phyloP scores from a whole-genome alignment of 1,140 invertebrate genomes.

The Drosophila rufa region DNA sequence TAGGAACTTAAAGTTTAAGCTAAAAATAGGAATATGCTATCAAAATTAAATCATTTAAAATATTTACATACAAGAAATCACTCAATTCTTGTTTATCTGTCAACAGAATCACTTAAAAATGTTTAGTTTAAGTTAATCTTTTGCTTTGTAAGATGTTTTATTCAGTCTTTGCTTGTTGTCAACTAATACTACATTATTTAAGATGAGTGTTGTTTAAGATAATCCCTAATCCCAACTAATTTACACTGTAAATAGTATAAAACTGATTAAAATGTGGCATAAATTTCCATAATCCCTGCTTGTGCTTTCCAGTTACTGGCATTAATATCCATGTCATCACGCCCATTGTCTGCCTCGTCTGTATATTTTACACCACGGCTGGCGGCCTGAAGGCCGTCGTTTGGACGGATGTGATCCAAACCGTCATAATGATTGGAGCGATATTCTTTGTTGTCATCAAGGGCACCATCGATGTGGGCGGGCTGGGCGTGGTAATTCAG shows the following conservation, averaged over 20 bases:
- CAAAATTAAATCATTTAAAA: not conserved
- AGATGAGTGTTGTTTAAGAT: too few relatives aligned
- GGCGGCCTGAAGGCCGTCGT: conserved; percentile 97
- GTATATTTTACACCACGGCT: conserved; percentile 83
- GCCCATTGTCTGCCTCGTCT: conserved; percentile 88
- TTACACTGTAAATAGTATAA: not conserved
- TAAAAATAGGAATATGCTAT: fast-evolving
- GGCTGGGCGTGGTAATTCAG: conserved; percentile 90
- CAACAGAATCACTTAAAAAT: not conserved
- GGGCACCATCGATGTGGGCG: conserved; percentile 93
- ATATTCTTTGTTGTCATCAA: conserved; percentile 93
- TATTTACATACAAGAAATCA: not conserved
- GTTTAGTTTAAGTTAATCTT: not conserved
- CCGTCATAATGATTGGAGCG: conserved; percentile 93
- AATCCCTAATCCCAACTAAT: not conserved
- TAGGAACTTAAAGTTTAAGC: conserved; percentile 70
- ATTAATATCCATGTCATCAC: conserved; percentile 93
- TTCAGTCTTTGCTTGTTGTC: too few relatives aligned
- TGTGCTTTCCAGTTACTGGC: conserved; percentile 90
- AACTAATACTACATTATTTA: too few relatives aligned
- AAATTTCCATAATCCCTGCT: too few relatives aligned
- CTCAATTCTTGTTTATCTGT: too few relatives aligned
- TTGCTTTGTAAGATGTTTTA: too few relatives aligned
- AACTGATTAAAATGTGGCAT: not conserved
- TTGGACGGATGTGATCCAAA: conserved; percentile 97